A percentile compares a stretch with the other conserved stretches of the same genome.
Evolutionary conservation across 2,888 invertebrate species (phyloP).

Genomic region (Mimumesa dahlbomi): DNA sequence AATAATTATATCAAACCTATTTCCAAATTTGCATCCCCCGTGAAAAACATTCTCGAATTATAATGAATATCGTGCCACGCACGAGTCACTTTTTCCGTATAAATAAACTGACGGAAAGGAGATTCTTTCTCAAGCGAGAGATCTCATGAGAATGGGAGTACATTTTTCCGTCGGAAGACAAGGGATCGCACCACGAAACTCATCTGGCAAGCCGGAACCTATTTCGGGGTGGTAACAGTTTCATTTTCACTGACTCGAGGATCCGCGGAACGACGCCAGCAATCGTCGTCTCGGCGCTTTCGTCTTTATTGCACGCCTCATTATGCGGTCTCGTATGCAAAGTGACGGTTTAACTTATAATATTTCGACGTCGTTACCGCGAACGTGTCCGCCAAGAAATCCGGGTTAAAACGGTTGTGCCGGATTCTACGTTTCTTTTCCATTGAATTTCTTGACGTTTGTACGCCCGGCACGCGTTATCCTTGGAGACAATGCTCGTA

Average conservation of each 20-base stretch:
- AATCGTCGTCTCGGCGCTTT: background rate
- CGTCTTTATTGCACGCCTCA: background rate
- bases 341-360: background rate
- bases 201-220: slow-evolving; percentile 9
- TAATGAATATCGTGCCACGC: no score
- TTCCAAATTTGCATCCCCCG: no score
- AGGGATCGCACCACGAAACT: slow-evolving; percentile 12
- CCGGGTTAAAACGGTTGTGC: no score
- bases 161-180: background rate
- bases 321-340: background rate
- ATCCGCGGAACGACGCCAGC: background rate
- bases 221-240: background rate
- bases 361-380: background rate
- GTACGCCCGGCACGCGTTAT: no score
- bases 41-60: no score
- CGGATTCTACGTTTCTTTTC: no score
- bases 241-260: background rate
- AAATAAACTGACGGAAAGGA: background rate
- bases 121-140: background rate
- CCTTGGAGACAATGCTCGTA: no score
- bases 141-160: background rate
- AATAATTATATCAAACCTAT: no score
- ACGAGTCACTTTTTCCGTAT: background rate
- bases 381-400: no score
- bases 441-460: no score